Conservation (phyloP, 2,888 invertebrate genomes). For the Neria commutata region DNA sequence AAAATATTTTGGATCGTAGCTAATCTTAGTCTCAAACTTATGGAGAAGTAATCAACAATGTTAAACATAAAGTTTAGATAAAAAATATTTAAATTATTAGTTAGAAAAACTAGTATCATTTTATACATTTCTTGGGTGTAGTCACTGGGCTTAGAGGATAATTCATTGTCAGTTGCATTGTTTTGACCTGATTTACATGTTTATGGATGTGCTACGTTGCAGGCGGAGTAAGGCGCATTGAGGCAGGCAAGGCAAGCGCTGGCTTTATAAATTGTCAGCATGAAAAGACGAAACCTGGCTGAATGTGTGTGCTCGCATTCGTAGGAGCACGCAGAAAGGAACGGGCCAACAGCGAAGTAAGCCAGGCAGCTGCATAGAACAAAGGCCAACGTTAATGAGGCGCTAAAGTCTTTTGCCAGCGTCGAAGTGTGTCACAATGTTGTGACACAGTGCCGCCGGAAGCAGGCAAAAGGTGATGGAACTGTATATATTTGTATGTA, state of each 20-base stretch:
- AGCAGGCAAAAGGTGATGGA: not conserved
- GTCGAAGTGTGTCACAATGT: slow-evolving; percentile 54
- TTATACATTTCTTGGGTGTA: not conserved
- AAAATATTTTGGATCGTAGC: too few species aligned
- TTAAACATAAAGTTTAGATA: too few species aligned
- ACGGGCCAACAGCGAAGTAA: not conserved
- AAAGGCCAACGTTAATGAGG: slow-evolving; percentile 54
- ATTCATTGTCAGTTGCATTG: slow-evolving; percentile 60
- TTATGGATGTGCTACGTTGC: slow-evolving; percentile 33
- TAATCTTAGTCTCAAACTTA: too few species aligned
- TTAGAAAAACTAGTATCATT: too few species aligned
- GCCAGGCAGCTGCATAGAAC: slow-evolving; percentile 35
- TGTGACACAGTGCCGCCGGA: slow-evolving; percentile 34
- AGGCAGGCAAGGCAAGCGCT: slow-evolving; percentile 1
- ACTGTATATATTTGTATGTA: not conserved
- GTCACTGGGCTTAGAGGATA: slow-evolving; percentile 31
- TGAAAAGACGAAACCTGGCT: slow-evolving; percentile 26
- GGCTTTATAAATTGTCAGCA: slow-evolving; percentile 47
- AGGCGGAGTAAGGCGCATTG: slow-evolving; percentile 8
- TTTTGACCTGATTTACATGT: slow-evolving; percentile 61
- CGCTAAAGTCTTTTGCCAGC: too few species aligned
- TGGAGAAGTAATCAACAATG: too few species aligned
- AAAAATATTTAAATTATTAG: too few species aligned
- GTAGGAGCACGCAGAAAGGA: not conserved
- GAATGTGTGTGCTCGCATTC: not conserved